Evolutionary conservation across 1,140 invertebrate genomes (phyloP).

Genomic region (Heliconius himera): DNA sequence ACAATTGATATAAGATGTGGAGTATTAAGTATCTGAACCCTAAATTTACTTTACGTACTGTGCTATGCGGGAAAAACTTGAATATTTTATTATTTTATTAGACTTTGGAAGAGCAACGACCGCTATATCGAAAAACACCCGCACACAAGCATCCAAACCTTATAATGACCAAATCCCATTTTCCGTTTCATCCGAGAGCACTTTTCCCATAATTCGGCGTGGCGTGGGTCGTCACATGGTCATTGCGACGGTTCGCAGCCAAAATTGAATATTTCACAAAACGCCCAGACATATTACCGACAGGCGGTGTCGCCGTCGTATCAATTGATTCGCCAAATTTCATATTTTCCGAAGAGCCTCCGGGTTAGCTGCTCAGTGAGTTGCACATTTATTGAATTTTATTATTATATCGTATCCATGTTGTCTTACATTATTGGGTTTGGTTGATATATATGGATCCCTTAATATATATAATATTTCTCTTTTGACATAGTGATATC

Average conservation of each 20-base stretch:
- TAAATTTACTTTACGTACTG: too few relatives aligned
- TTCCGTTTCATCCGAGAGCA: slow-evolving; percentile 21
- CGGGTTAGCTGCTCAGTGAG: slow-evolving; percentile 1
- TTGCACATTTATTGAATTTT: slow-evolving; percentile 10
- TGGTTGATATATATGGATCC: too few relatives aligned
- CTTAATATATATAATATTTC: background rate
- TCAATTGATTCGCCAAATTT: slow-evolving; percentile 52
- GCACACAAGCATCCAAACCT: background rate
- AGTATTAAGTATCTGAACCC: too few relatives aligned
- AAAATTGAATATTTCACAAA: slow-evolving; percentile 53
- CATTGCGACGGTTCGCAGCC: slow-evolving; percentile 28
- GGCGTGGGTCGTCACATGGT: slow-evolving; percentile 35
- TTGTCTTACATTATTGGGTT: background rate
- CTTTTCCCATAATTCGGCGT: slow-evolving; percentile 24
- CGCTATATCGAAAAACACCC: too few relatives aligned
- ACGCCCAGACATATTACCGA: slow-evolving; percentile 43
- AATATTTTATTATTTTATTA: too few relatives aligned
- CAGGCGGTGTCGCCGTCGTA: slow-evolving; percentile 45
- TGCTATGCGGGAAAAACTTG: too few relatives aligned
- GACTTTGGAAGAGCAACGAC: too few relatives aligned
- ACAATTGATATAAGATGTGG: too few relatives aligned
- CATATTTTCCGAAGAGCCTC: slow-evolving; percentile 43
- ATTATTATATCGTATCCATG: slow-evolving; percentile 4
- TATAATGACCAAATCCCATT: slow-evolving; percentile 34
- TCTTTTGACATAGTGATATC: background rate